Base-by-base conservation (phyloP, 2,888 invertebrate genomes). In the Timema podura region DNA sequence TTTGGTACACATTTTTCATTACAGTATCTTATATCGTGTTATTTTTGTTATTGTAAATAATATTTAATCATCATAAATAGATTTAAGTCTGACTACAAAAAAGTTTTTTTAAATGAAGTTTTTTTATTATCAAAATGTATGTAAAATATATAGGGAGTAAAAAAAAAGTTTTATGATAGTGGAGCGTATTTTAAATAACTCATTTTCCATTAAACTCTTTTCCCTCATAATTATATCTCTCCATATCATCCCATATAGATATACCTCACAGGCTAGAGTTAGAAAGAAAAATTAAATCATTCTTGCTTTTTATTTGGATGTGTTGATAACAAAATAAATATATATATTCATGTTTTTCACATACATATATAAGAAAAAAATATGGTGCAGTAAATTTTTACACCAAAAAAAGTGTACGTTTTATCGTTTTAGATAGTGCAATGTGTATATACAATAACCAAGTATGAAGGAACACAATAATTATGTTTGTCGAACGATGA, bases 361-460 rank as follows among this genome's bases (percentile, higher is more conserved):
- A 61, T 30, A 61, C 45, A 45, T 61, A n/a, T n/a, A n/a, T n/a
- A n/a, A n/a, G n/a, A n/a, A 49, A 68, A 48, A 57, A 44, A 54
- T 65, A 64, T 70, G 57, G 48, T 70, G 67, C 48, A 48, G 64
- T 64, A 65, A 54, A 54, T 71, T 71, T 71, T 67, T 71, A 71
- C 71, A 67, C 59, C 71, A 68, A 16, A 64, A 51, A 61, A n/a
- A 45, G 61, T 65, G 47, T 49, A 47, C 48, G 44, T 48, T 45
- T 57, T 57, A 49, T 70, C 65, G 64, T 70, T 48, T 48, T 48
- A 64, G 47, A 67, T 48, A 67, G 66, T 54, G 16, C 64, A 30
- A 49, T 49, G 51, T 47, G 51, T 69, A 69, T 54, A 68, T 69
- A 66, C 7, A 67, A 67, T 47, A 48, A 47, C 61, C 67, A 46